Evolutionary conservation across 2,888 invertebrate species (phyloP).

Genomic region (Anthophora plumipes): DNA sequence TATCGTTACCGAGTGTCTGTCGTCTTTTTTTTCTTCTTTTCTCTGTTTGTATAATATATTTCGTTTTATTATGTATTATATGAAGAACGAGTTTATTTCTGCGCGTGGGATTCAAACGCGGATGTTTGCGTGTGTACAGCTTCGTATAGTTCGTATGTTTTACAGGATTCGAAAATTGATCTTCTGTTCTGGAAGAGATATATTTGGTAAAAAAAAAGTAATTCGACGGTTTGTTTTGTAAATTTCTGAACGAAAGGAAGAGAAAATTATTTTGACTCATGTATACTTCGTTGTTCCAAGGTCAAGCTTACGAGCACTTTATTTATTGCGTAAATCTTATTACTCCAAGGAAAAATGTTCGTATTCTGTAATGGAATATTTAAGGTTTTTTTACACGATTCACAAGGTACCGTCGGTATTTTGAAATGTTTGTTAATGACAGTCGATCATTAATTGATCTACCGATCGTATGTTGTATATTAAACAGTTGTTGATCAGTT

Average conservation of each 20-base stretch:
- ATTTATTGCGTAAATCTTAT: constrained; percentile 51
- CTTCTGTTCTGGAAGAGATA: not conserved
- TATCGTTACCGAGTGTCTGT: not conserved
- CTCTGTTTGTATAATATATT: constrained; percentile 29
- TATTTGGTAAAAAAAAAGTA: not conserved
- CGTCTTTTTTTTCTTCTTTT: not conserved
- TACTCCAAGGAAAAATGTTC: not conserved
- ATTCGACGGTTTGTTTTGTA: not conserved
- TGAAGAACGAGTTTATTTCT: not conserved
- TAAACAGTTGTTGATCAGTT: constrained; percentile 45
- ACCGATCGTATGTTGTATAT: constrained; percentile 29
- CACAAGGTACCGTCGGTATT: not conserved
- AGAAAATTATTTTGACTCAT: not conserved
- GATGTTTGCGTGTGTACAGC: not conserved
- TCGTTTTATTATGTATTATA: constrained; percentile 4
- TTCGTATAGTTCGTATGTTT: constrained; percentile 4
- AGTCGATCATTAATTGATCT: not conserved
- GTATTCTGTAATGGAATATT: constrained; percentile 11
- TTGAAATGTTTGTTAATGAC: not conserved
- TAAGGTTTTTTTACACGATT: not conserved
- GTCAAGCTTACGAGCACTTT: constrained; percentile 58
- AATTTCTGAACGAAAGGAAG: not conserved
- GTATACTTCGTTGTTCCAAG: constrained; percentile 47
- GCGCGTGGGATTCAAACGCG: not conserved
- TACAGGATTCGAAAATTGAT: not conserved